Evolutionary conservation across 2,113 vertebrate species (phyloP), one percentile per base, ranked within the genome.

Genomic region (Lepidothrix coronata): DNA sequence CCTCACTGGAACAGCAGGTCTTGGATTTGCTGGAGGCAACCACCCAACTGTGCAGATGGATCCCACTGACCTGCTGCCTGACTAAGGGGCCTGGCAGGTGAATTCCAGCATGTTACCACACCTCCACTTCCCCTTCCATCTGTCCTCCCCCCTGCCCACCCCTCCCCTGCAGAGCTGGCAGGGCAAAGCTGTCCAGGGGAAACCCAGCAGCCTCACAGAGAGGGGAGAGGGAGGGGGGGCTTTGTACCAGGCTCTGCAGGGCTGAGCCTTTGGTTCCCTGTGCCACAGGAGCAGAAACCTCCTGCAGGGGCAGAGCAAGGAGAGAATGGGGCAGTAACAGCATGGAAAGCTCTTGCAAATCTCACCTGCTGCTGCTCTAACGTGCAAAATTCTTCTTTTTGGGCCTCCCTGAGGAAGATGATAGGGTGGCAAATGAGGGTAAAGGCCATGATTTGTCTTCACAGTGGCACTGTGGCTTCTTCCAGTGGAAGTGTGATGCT

Each of bases 1-100:
- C 89, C 74, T 68, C 83, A 8, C 88, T 89, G 94, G 94, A 95
- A 89, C 93, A 91, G 95, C 91, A 86, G 77, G 91, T 89, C 93
- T 23, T 17, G 87, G 74, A 13, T 79, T 89, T 57, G 87, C 86
- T 73, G 74, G 88, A 95, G 92, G 93, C 91, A 62, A 14, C 74
- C 33, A 23, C 83, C 46, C 80, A 72, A 3, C 84, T 20, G 0
- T 6, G 2, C 16, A 5, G 51, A 58, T 41, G 91, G 72, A 12
- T 85, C 22, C 1, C 10, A 9, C 62, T 72, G 92, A 83, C 92
- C 92, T 80, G 63, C 75, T 67, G 30, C 3, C 59, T 96, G 95
- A 81, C 80, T 67, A 63, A 86, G 76, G 88, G 80, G 72, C 37
- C 92, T 94, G 91, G 86, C 92, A 89, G 91, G 93, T 63, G 80